Base-by-base conservation (phyloP, 2,888 invertebrate genomes). In the Clostera curtula region DNA sequence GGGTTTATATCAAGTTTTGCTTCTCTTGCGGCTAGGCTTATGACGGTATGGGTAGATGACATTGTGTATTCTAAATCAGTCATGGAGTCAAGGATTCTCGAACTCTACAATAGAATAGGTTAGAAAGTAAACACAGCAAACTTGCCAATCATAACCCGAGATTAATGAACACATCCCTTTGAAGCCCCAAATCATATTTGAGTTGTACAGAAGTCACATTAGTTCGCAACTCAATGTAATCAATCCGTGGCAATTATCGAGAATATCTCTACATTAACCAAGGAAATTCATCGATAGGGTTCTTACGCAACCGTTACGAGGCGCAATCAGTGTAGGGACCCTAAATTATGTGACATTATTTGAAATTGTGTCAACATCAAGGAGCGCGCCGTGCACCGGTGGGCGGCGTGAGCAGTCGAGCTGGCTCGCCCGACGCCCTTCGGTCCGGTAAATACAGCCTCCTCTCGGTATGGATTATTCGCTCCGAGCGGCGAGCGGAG, bases 381-480 rank as follows among this genome's bases (percentile, higher is more conserved):
- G 64, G 57, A 63, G 62, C 52, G 37, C 43, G 49, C 42, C 37
- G 48, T 50, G 51, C 7, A 7, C 12, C 20, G 20, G 19, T 44
- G 40, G 56, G 60, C 61, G 60, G 64, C 57, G 59, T 54, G 57
- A 55, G 61, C 66, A 60, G 61, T 56, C 56, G 55, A 63, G 68
- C 62, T 55, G 56, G 66, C 65, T 65, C 58, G 69, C 63, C 65
- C 71, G 69, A 58, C 74, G 72, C 73, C 72, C 76, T 69, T 59
- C 67, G 71, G 75, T 77, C 80, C 79, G 70, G 76, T 75, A 71
- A 74, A 72, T 66, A 76, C 75, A 74, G 74, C 77, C 76, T 74
- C 74, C 73, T 64, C 69, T 68, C 67, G 58, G 71, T 82, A 79
- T 82, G 75, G 82, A 82, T 82, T 80, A 80, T 79, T 80, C 75